Conservation (phyloP, 2,888 invertebrate species). For the Drosophila atripex region DNA sequence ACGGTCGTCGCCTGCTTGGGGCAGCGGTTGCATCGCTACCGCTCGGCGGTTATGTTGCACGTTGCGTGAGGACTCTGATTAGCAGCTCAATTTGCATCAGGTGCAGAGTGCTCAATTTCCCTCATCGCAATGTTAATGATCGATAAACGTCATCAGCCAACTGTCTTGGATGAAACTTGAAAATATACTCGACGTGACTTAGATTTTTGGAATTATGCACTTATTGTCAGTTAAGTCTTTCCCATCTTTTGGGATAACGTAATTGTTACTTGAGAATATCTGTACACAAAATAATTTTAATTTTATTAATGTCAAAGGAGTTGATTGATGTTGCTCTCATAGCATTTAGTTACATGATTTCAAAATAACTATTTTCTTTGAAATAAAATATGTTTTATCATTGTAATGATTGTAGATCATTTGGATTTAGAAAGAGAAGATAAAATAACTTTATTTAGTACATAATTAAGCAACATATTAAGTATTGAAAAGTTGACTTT, state of each 20-base stretch:
- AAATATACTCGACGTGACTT: not conserved
- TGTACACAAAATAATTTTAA: too few species aligned
- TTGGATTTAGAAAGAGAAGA: too few species aligned
- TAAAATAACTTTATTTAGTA: not conserved
- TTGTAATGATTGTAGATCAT: too few species aligned
- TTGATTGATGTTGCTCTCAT: too few species aligned
- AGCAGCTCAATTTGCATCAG: slow-evolving; percentile 20
- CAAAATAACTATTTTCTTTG: too few species aligned
- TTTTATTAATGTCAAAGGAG: too few species aligned
- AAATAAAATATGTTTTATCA: too few species aligned
- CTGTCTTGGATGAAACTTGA: not conserved
- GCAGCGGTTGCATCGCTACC: slow-evolving; percentile 27
- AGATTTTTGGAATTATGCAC: not conserved
- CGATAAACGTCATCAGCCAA: not conserved
- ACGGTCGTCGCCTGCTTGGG: slow-evolving; percentile 6
- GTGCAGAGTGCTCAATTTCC: slow-evolving; percentile 1
- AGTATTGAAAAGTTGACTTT: not conserved
- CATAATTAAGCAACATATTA: not conserved
- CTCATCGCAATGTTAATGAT: not conserved
- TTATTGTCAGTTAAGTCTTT: too few species aligned
- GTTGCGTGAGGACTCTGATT: slow-evolving; percentile 33
- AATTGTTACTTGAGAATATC: too few species aligned
- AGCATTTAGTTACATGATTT: too few species aligned
- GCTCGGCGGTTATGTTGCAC: slow-evolving; percentile 19
- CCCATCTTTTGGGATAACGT: too few species aligned